These are phyloP conservation scores for Ascaphus truei DNA, from an alignment of 2,113 vertebrate species.

Conservation along the genomic window DNA sequence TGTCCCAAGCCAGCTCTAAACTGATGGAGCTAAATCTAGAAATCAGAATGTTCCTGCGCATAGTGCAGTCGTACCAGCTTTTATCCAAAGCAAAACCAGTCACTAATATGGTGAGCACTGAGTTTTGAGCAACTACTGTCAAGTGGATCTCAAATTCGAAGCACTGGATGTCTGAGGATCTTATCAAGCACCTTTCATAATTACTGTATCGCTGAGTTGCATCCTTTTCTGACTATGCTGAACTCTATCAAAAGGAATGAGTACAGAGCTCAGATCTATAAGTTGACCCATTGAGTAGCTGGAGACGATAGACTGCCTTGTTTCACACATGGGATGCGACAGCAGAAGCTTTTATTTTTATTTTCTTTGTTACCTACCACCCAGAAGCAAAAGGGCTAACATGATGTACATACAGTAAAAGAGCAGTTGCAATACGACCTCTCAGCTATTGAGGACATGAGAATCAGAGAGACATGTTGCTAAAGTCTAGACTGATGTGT, in stretches of 20 bases:
- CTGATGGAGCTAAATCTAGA: constrained; percentile 96
- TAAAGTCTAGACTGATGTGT: constrained; percentile 59
- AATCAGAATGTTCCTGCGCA: constrained; percentile 86
- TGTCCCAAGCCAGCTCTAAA: constrained; percentile 85
- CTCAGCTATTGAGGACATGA: constrained; percentile 34
- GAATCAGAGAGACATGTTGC: constrained; percentile 63
- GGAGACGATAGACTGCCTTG: constrained; percentile 31
- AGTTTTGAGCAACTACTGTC: constrained; percentile 68
- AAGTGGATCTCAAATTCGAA: constrained; percentile 34
- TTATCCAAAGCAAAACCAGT: constrained; percentile 55
- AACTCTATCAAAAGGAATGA: constrained; percentile 28
- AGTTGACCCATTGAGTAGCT: not conserved
- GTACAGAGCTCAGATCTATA: constrained; percentile 35
- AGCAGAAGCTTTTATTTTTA: constrained; percentile 47
- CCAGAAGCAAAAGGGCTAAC: constrained; percentile 70
- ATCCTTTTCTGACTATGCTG: constrained; percentile 18
- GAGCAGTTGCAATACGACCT: constrained; percentile 54
- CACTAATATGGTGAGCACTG: constrained; percentile 69
- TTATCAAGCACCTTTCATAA: constrained; percentile 58
- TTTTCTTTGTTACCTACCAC: constrained; percentile 46
- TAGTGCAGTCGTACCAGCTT: constrained; percentile 72
- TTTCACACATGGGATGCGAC: constrained; percentile 44
- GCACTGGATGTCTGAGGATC: constrained; percentile 37
- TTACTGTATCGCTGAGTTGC: not conserved
- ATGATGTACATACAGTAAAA: constrained; percentile 47